A percentile compares a stretch with the other conserved stretches of the same genome.
phyloP scores from a whole-genome alignment of 1,140 invertebrate genomes.

The Drosophila sp. region DNA sequence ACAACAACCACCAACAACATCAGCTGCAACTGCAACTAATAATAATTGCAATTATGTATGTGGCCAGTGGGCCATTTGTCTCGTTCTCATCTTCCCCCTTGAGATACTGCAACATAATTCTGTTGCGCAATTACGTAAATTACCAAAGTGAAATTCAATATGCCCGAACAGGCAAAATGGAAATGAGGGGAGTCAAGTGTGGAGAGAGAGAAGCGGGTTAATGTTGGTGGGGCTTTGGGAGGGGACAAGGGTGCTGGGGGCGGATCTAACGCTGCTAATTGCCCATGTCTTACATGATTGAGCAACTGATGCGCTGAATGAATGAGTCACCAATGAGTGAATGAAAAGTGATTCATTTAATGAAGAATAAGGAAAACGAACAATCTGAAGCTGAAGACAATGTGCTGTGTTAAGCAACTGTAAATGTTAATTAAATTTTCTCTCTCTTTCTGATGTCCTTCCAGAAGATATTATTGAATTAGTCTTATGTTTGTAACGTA shows the following conservation, averaged over 20 bases:
- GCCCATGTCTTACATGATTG: conserved; percentile 63
- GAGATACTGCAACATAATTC: conserved; percentile 34
- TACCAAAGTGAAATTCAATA: conserved; percentile 74
- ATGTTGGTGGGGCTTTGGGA: not conserved
- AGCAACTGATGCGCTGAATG: conserved; percentile 32
- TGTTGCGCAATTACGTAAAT: conserved; percentile 74
- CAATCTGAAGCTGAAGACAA: not conserved
- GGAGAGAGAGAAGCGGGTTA: not conserved
- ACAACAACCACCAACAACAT: not conserved
- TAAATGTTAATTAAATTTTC: not conserved
- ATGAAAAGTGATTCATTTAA: not conserved
- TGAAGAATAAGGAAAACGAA: not conserved
- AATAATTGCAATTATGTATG: conserved; percentile 61
- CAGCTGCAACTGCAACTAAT: conserved; percentile 38
- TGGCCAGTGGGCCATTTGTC: conserved; percentile 10
- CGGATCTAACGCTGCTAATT: conserved; percentile 50
- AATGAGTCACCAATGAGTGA: conserved; percentile 4
- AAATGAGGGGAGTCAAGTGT: conserved; percentile 21
- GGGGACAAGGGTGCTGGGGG: conserved; percentile 8
- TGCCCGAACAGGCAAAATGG: conserved; percentile 50
- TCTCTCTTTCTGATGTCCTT: too few species aligned
- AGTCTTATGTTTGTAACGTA: too few species aligned
- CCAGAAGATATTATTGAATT: too few species aligned
- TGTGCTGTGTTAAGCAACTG: not conserved
- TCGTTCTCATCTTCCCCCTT: not conserved